These are phyloP conservation scores for Leucophenga montana DNA, from an alignment of 2,888 invertebrate genomes.

Conservation along the genomic window DNA sequence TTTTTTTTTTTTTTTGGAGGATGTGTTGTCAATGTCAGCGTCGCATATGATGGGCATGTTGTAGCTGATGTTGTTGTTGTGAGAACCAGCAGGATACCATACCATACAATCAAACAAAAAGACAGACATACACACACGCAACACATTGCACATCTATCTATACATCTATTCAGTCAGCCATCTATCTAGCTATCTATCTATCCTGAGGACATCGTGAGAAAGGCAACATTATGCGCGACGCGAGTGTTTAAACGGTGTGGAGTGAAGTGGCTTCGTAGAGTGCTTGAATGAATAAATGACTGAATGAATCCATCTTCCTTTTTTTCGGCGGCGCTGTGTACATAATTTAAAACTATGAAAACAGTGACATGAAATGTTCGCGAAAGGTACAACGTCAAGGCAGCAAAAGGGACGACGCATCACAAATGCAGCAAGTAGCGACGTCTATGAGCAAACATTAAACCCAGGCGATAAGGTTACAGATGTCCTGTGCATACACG, in stretches of 20 bases:
- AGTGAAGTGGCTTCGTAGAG: slow-evolving; percentile 8
- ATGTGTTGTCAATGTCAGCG: slow-evolving; percentile 15
- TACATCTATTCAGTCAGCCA: too few relatives aligned
- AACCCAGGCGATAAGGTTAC: slow-evolving; percentile 58
- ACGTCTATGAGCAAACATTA: slow-evolving; percentile 41
- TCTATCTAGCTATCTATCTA: neutral
- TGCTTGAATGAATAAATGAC: slow-evolving; percentile 50
- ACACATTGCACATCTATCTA: too few relatives aligned
- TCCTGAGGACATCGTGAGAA: slow-evolving; percentile 30
- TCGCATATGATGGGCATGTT: neutral
- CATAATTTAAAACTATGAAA: slow-evolving; percentile 48
- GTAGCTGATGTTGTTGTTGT: slow-evolving; percentile 45
- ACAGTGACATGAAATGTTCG: slow-evolving; percentile 51
- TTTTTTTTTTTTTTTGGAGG: neutral
- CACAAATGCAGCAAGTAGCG: too few relatives aligned
- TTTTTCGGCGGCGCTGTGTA: slow-evolving; percentile 10
- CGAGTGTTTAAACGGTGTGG: neutral
- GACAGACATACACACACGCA: too few relatives aligned
- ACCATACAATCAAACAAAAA: slow-evolving; percentile 5
- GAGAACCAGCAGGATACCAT: slow-evolving; percentile 59
- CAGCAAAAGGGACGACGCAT: slow-evolving; percentile 40
- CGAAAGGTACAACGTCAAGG: slow-evolving; percentile 16
- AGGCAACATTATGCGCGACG: slow-evolving; percentile 47
- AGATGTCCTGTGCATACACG: slow-evolving; percentile 57
- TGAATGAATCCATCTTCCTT: slow-evolving; percentile 44